phyloP scores from a whole-genome alignment of 2,113 vertebrate genomes.

The Saimiri boliviensis region DNA sequence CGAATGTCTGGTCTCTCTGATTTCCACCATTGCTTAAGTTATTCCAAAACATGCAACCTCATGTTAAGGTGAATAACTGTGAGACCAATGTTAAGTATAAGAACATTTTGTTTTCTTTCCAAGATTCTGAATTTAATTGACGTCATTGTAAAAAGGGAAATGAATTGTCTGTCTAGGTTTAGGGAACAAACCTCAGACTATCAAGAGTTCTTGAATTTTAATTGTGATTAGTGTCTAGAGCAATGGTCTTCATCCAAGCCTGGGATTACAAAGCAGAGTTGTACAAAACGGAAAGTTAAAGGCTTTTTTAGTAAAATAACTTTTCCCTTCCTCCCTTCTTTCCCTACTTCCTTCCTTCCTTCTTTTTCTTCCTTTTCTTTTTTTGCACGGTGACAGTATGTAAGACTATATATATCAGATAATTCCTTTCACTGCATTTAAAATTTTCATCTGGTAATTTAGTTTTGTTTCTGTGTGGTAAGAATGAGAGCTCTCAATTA shows the following conservation, averaged over 20 bases:
- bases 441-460: neutral
- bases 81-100: neutral
- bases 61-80: neutral
- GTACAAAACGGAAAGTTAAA: neutral
- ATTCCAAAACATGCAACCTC: neutral
- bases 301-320: neutral
- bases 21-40: constrained; percentile 27
- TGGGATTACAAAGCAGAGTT: neutral
- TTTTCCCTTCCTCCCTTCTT: neutral
- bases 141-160: constrained; percentile 61
- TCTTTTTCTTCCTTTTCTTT: too few relatives aligned
- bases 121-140: neutral
- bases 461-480: neutral
- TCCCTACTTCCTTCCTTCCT: too few relatives aligned
- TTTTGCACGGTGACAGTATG: neutral
- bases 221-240: neutral
- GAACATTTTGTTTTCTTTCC: constrained; percentile 44
- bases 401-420: neutral
- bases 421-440: neutral
- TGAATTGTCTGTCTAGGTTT: constrained; percentile 20
- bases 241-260: neutral
- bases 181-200: constrained; percentile 45
- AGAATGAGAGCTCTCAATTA: neutral
- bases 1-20: neutral
- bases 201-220: neutral